Evolutionary conservation across 2,888 invertebrate species (phyloP), one percentile per base, ranked within the genome.

Genomic region (Antheraea assamensis): DNA sequence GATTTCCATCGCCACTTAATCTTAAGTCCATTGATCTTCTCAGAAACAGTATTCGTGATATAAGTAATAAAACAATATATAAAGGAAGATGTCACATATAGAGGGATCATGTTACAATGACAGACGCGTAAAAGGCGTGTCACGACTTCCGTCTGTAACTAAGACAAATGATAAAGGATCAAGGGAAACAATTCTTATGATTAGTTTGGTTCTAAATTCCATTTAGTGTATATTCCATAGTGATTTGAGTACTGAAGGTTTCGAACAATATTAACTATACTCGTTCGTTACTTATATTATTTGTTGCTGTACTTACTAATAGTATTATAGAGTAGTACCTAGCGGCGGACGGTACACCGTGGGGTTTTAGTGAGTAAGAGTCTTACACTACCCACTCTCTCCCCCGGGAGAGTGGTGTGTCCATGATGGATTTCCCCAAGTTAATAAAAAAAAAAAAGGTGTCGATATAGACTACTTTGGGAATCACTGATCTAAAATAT

Each of bases 61-160:
- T 74, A 73, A 78, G 72, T 52, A 52, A 77, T 70, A 76, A 77
- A 72, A 74, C 76, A 64, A 76, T 72, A 61, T 75, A 77, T 80
- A 81, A 83, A 83, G 80, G 80, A 76, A 81, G 74, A 81, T 79
- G 79, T 80, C 78, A 76, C 75, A 71, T 83, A 83, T 83, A 80
- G 78, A 77, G 77, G 74, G 78, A 80, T 81, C 79, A 80, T 87
- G 86, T 87, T 82, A 79, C 77, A 78, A 80, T 84, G 86, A 84
- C 80, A 80, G 80, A 92, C 91, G 81, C 75, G 83, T 78, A 81
- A 91, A 88, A 78, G 92, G 92, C 91, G 92, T 87, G 70, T 49
- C 75, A 55, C n/a, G 76, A 77, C 77, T 76, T 80, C 76, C 80
- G 79, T 68, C 21, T 68, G 80, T 85, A 86, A 90, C 90, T 77